A percentile compares a stretch with the other conserved stretches of the same genome.
These are phyloP conservation scores for Pyrrhosoma nymphula DNA, from an alignment of 2,888 invertebrate genomes.

Conservation along the genomic window DNA sequence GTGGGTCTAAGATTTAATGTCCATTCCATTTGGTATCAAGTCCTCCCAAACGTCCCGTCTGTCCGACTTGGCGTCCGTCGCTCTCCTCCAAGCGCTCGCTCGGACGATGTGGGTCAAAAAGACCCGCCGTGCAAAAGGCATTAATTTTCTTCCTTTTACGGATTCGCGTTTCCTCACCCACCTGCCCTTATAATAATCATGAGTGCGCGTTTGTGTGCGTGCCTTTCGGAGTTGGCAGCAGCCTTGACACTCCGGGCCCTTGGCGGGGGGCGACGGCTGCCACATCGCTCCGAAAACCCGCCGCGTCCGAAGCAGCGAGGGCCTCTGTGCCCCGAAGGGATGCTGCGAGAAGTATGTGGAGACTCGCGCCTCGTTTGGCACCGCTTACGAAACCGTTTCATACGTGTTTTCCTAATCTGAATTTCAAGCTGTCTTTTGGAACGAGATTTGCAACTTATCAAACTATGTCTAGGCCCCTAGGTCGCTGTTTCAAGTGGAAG, in stretches of 20 bases:
- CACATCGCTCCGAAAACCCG: background rate
- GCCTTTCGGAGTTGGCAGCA: background rate
- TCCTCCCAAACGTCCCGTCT: background rate
- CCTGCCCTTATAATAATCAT: background rate
- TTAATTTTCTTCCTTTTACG: conserved; percentile 24
- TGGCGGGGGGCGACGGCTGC: background rate
- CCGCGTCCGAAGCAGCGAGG: background rate
- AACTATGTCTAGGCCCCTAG: background rate
- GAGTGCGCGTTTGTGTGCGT: background rate
- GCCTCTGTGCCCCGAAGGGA: background rate
- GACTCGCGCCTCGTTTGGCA: background rate
- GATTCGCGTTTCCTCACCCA: conserved; percentile 22
- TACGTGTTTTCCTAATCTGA: background rate
- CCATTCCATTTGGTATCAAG: background rate
- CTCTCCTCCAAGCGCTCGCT: background rate
- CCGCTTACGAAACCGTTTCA: background rate
- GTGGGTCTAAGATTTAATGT: background rate
- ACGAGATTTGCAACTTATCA: background rate
- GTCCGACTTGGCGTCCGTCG: background rate
- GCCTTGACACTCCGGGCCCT: background rate
- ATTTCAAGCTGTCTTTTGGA: background rate
- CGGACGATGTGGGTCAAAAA: conserved; percentile 5
- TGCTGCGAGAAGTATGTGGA: background rate
- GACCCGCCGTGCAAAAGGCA: conserved; percentile 22
- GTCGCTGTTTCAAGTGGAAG: too few relatives aligned